These are phyloP conservation scores for Ageneiosus marmoratus DNA, from an alignment of 2,113 vertebrate genomes.

Conservation along the genomic window DNA sequence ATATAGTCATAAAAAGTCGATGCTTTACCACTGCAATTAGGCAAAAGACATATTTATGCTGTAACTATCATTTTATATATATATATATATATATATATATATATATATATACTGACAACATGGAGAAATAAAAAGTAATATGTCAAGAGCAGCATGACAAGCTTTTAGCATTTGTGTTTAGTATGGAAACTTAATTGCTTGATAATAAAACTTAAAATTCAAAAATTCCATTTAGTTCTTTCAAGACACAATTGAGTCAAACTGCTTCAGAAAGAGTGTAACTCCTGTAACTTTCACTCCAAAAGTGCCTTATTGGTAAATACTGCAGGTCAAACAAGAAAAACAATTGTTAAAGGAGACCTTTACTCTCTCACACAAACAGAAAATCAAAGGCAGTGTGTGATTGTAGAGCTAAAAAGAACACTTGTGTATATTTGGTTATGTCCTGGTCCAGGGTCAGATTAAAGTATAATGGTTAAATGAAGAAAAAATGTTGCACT, in stretches of 20 bases:
- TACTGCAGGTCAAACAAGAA: background rate
- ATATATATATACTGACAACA: slow-evolving; percentile 12
- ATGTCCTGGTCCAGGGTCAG: background rate
- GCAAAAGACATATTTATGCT: background rate
- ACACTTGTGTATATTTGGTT: background rate
- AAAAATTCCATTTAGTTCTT: background rate
- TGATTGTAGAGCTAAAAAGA: background rate
- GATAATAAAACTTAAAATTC: slow-evolving; percentile 4
- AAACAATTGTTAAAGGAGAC: background rate
- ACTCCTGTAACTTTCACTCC: background rate
- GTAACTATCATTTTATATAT: too few relatives aligned
- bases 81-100: too few relatives aligned
- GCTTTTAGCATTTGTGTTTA: background rate
- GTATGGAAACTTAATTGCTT: background rate
- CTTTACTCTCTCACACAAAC: background rate
- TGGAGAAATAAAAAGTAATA: slow-evolving; percentile 5
- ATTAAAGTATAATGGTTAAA: background rate
- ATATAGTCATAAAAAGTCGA: background rate
- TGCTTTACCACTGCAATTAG: background rate
- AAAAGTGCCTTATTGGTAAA: slow-evolving; percentile 22
- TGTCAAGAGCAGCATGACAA: background rate
- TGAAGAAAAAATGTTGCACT: background rate
- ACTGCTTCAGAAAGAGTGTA: background rate
- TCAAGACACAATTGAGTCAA: background rate
- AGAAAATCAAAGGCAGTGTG: background rate